Evolutionary conservation across 2,888 invertebrate species (phyloP).

Genomic region (Apamea monoglypha): DNA sequence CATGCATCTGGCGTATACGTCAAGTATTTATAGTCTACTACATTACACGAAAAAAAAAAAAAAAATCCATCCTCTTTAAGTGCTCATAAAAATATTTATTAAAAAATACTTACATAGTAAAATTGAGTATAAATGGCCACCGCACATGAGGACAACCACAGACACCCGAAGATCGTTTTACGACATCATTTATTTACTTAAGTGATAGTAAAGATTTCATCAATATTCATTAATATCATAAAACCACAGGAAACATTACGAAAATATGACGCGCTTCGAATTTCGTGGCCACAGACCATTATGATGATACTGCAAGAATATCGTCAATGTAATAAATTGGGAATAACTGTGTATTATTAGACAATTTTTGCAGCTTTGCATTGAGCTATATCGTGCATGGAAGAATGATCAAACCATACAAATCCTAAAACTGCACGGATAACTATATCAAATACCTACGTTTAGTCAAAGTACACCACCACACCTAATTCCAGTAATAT

Average conservation of each 20-base stretch:
- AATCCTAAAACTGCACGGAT: not conserved
- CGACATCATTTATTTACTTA: constrained; percentile 59
- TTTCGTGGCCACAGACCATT: constrained; percentile 40
- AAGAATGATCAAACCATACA: not conserved
- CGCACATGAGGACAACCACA: constrained; percentile 41
- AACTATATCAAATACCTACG: not conserved
- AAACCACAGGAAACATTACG: constrained; percentile 62
- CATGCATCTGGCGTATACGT: not conserved
- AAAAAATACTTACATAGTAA: constrained; percentile 55
- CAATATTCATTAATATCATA: constrained; percentile 62
- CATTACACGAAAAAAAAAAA: constrained; percentile 18
- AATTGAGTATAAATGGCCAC: constrained; percentile 50
- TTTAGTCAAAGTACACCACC: too few species aligned
- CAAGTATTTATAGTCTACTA: constrained; percentile 15
- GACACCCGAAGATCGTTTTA: constrained; percentile 44
- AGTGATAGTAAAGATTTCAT: constrained; percentile 61
- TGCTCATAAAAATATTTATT: constrained; percentile 54
- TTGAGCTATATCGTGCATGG: not conserved
- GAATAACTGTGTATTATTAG: constrained; percentile 8
- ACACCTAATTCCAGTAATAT: not conserved
- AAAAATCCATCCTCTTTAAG: constrained; percentile 24
- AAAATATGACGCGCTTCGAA: constrained; percentile 43
- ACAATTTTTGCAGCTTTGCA: constrained; percentile 1
- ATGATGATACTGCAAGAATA: not conserved
- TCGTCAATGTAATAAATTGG: not conserved